phyloP scores from a whole-genome alignment of 2,113 vertebrate genomes.

The Brachyhypopomus gauderio region DNA sequence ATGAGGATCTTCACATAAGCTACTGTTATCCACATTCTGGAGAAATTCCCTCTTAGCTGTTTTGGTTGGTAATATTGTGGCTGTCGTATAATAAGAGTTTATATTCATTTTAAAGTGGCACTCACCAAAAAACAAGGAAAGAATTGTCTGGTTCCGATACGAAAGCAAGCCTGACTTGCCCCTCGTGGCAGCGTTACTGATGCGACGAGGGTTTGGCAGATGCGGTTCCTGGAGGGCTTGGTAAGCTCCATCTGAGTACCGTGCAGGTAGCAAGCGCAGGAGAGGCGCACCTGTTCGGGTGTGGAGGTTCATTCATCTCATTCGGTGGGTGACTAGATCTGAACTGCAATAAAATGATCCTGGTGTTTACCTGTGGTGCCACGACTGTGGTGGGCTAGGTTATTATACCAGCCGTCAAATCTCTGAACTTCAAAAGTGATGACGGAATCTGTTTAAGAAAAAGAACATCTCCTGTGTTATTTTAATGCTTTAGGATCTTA shows the following conservation, averaged over 20 bases:
- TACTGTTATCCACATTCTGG: too few species aligned
- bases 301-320: background rate
- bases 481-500: too few species aligned
- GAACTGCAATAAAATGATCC: background rate
- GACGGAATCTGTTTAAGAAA: slow-evolving; percentile 68
- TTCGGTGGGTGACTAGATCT: too few species aligned
- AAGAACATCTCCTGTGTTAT: background rate
- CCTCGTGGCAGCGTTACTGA: slow-evolving; percentile 68
- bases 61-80: too few species aligned
- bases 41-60: too few species aligned
- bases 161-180: slow-evolving; percentile 80
- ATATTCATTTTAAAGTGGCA: background rate
- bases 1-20: too few species aligned
- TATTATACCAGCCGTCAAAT: slow-evolving; percentile 98
- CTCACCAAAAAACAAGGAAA: slow-evolving; percentile 91
- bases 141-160: slow-evolving; percentile 79
- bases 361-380: slow-evolving; percentile 78
- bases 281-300: slow-evolving; percentile 77
- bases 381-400: slow-evolving; percentile 77
- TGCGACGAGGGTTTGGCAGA: slow-evolving; percentile 82
- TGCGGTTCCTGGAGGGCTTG: slow-evolving; percentile 77
- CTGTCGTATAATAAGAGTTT: too few species aligned
- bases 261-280: slow-evolving; percentile 80
- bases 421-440: slow-evolving; percentile 87
- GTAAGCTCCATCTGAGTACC: slow-evolving; percentile 85